phyloP scores from a whole-genome alignment of 2,113 vertebrate species.

The Strix aluco region DNA sequence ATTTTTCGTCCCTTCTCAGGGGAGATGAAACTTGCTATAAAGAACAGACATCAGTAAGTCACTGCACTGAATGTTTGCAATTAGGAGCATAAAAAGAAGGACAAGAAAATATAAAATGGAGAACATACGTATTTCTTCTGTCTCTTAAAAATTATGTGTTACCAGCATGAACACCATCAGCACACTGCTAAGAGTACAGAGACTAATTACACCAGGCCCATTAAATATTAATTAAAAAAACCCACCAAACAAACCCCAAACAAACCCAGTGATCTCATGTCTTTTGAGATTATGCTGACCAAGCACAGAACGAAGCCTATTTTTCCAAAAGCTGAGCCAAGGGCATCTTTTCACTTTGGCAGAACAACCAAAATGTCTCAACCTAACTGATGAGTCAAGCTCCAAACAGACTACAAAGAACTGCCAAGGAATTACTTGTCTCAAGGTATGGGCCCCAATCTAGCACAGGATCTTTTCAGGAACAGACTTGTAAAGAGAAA shows the following conservation, averaged over 20 bases:
- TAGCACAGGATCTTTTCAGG: background rate
- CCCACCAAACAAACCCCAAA: background rate
- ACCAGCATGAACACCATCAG: background rate
- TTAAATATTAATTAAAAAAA: background rate
- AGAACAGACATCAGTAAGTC: background rate
- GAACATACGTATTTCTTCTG: background rate
- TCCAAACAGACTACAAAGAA: background rate
- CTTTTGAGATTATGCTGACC: background rate
- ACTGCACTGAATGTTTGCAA: background rate
- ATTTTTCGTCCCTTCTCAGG: conserved; percentile 92
- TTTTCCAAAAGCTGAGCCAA: background rate
- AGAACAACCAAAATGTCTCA: background rate
- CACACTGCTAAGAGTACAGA: background rate
- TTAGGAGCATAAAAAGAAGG: background rate
- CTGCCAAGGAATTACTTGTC: background rate
- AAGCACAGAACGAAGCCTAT: background rate
- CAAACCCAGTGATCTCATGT: background rate
- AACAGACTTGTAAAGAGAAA: background rate
- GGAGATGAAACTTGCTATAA: conserved; percentile 92
- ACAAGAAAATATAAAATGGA: background rate
- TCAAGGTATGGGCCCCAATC: background rate
- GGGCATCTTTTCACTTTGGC: background rate
- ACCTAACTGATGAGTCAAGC: conserved; percentile 12
- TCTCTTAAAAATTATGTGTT: background rate
- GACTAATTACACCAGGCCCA: background rate